These are phyloP conservation scores for Tenebrosternarchus preto DNA, from an alignment of 2,113 vertebrate genomes.

Conservation along the genomic window DNA sequence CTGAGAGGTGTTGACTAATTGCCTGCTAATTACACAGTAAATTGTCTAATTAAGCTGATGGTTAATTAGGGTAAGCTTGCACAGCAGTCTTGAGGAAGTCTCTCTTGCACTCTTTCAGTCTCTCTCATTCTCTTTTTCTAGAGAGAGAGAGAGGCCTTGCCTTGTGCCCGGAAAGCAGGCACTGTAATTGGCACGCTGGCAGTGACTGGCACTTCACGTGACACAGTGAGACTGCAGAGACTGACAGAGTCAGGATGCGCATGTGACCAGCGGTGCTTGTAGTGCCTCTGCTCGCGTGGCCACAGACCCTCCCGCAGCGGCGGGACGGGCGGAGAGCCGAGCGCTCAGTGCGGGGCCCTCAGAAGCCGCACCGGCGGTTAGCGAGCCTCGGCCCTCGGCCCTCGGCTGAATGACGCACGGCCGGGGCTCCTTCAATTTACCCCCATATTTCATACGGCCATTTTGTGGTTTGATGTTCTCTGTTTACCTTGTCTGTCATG, in stretches of 20 bases:
- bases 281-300: conserved; percentile 65
- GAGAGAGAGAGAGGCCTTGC: conserved; percentile 17
- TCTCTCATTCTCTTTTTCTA: not conserved
- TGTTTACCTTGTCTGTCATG: not conserved
- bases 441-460: not conserved
- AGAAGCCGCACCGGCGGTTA: not conserved
- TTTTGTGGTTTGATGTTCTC: conserved; percentile 3
- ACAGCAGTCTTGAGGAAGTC: conserved; percentile 89
- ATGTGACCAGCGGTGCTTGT: conserved; percentile 75
- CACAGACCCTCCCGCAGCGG: conserved; percentile 59
- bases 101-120: conserved; percentile 12
- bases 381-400: not conserved
- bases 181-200: conserved; percentile 88
- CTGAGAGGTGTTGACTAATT: conserved; percentile 94
- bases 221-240: conserved; percentile 70
- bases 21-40: conserved; percentile 96
- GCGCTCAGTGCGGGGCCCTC: not conserved
- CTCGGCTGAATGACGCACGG: no score
- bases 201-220: conserved; percentile 82
- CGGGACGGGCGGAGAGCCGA: conserved; percentile 5
- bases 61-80: conserved; percentile 93
- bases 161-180: conserved; percentile 85
- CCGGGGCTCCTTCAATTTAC: not conserved
- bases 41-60: conserved; percentile 96
- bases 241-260: conserved; percentile 77